Evolutionary conservation across 1,140 invertebrate genomes (phyloP).

Genomic region (Prorops nasuta): DNA sequence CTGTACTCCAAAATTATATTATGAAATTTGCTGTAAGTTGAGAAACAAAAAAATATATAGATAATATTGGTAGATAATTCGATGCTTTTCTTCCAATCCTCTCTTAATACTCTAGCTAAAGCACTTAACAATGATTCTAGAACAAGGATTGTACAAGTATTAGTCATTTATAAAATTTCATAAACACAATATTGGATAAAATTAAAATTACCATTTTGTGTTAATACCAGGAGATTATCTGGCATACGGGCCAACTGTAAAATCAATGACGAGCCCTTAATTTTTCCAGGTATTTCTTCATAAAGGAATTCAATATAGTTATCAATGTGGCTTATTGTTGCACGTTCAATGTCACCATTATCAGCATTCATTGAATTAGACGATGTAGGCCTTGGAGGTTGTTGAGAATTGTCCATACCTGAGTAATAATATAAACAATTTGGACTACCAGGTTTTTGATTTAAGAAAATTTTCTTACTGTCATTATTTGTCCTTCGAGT

Average conservation of each 20-base stretch:
- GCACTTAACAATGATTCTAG: constrained; percentile 94
- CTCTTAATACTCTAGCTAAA: constrained; percentile 87
- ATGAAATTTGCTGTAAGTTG: constrained; percentile 95
- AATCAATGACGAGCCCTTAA: constrained; percentile 88
- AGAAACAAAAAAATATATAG: constrained; percentile 97
- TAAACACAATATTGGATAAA: background rate
- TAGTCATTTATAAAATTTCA: background rate
- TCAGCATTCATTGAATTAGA: constrained; percentile 41
- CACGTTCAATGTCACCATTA: constrained; percentile 51
- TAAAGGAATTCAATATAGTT: constrained; percentile 96
- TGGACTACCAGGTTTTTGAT: constrained; percentile 5
- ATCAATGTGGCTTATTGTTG: constrained; percentile 82
- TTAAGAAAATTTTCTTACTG: constrained; percentile 20
- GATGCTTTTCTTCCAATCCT: constrained; percentile 96
- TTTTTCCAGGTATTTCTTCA: constrained; percentile 91
- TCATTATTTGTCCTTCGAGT: constrained; percentile 68
- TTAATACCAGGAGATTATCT: constrained; percentile 90
- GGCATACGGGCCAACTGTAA: constrained; percentile 87
- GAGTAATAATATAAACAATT: constrained; percentile 5
- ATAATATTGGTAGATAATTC: constrained; percentile 96
- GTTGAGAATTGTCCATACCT: constrained; percentile 38
- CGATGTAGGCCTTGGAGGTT: constrained; percentile 43
- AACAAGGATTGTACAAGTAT: constrained; percentile 6
- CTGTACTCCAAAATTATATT: constrained; percentile 87
- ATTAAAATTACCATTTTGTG: constrained; percentile 75